phyloP scores from a whole-genome alignment of 2,888 invertebrate species.

The Ophion ventricosus region DNA sequence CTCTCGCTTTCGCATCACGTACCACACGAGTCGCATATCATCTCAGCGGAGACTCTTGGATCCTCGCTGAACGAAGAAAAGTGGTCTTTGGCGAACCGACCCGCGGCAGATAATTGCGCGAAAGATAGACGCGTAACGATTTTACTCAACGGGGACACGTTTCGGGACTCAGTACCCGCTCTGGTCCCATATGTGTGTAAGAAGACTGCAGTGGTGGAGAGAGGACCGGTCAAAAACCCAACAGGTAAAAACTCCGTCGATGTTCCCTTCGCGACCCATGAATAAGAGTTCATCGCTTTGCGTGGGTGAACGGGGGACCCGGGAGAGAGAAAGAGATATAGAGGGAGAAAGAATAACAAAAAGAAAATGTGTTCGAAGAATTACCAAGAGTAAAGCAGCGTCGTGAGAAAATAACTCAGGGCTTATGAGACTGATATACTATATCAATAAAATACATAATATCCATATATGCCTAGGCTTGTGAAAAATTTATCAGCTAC shows the following conservation, averaged over 20 bases:
- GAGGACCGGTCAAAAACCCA: constrained; percentile 48
- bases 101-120: constrained; percentile 46
- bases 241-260: constrained; percentile 21
- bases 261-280: constrained; percentile 43
- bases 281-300: constrained; percentile 64
- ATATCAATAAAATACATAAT: constrained; percentile 62
- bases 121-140: constrained; percentile 30
- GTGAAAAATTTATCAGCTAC: constrained; percentile 51
- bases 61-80: constrained; percentile 3
- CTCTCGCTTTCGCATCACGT: constrained; percentile 58
- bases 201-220: constrained; percentile 7
- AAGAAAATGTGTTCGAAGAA: constrained; percentile 53
- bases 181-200: not conserved
- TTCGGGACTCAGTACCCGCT: not conserved
- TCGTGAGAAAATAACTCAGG: constrained; percentile 47
- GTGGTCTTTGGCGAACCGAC: not conserved
- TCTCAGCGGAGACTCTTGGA: constrained; percentile 13
- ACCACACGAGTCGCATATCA: constrained; percentile 20
- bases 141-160: constrained; percentile 22
- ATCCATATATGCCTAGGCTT: constrained; percentile 35
- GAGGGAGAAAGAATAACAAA: not conserved
- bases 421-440: constrained; percentile 63
- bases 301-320: constrained; percentile 55
- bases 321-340: constrained; percentile 2
- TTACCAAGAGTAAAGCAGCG: constrained; percentile 40